These are phyloP conservation scores for Tricholaema leucomelas DNA, from an alignment of 2,113 vertebrate species.

Conservation along the genomic window DNA sequence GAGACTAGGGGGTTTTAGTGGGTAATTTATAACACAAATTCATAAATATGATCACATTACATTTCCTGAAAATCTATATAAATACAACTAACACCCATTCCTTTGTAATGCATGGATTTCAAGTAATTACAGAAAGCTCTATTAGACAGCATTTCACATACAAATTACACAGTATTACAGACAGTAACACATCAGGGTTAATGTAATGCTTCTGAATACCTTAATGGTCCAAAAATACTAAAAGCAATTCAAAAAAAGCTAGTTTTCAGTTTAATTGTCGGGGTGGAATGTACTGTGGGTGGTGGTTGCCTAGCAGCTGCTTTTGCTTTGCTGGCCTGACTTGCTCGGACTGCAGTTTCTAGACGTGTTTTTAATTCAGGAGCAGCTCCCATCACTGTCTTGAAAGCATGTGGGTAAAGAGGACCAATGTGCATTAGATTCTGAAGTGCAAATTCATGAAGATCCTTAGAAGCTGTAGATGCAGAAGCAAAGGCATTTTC, in stretches of 20 bases:
- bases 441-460: slow-evolving; percentile 97
- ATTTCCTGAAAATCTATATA: slow-evolving; percentile 67
- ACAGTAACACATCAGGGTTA: slow-evolving; percentile 33
- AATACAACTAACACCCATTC: slow-evolving; percentile 43
- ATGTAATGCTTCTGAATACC: slow-evolving; percentile 33
- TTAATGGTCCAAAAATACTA: slow-evolving; percentile 59
- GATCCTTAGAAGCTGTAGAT: slow-evolving; percentile 82
- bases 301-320: slow-evolving; percentile 85
- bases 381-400: slow-evolving; percentile 95
- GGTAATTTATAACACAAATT: slow-evolving; percentile 63
- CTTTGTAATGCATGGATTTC: slow-evolving; percentile 41
- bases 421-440: slow-evolving; percentile 97
- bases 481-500: slow-evolving; percentile 90
- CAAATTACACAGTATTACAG: slow-evolving; percentile 56
- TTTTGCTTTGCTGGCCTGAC: slow-evolving; percentile 94
- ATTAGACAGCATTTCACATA: slow-evolving; percentile 53
- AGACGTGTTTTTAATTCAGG: slow-evolving; percentile 93
- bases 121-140: slow-evolving; percentile 44
- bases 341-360: slow-evolving; percentile 93
- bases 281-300: slow-evolving; percentile 87
- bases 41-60: slow-evolving; percentile 63
- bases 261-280: slow-evolving; percentile 98
- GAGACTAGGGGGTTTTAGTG: not conserved
- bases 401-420: slow-evolving; percentile 95
- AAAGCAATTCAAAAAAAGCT: slow-evolving; percentile 89